Percentiles rank a stretch among this genome's conserved stretches.
Evolutionary conservation across 2,888 invertebrate species (phyloP).

Genomic region (Cerceris ruficornis): DNA sequence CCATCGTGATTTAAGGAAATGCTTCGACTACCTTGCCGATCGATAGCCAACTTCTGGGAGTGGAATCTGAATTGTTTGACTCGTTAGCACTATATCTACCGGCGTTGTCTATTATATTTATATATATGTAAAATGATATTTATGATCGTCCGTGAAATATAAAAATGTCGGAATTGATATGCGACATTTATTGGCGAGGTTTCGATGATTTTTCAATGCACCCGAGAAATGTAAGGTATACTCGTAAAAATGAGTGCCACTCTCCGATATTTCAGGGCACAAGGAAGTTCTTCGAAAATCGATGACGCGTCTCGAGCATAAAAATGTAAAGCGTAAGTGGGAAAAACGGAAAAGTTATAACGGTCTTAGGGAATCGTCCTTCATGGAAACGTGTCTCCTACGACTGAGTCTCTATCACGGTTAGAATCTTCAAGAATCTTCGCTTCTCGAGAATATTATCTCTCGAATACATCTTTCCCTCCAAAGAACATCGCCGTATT

Average conservation of each 20-base stretch:
- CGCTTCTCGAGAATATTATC: conserved; percentile 19
- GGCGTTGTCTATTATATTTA: no score
- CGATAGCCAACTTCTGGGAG: no score
- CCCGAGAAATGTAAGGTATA: not conserved
- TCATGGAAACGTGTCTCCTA: conserved; percentile 68
- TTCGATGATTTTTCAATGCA: no score
- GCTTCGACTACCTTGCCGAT: not conserved
- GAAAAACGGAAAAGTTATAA: conserved; percentile 66
- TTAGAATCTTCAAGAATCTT: conserved; percentile 28
- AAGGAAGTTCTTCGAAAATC: not conserved
- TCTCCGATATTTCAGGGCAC: no score
- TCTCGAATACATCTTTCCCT: conserved; percentile 10
- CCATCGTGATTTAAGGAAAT: not conserved
- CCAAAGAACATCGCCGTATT: conserved; percentile 12
- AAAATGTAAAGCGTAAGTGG: conserved; percentile 8
- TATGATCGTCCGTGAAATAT: no score
- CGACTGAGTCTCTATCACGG: conserved; percentile 46
- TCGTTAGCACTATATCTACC: no score
- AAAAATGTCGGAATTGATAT: no score
- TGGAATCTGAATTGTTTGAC: no score
- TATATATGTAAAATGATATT: no score
- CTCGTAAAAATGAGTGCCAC: not conserved
- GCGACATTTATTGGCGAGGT: no score
- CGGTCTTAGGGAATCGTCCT: conserved; percentile 66
- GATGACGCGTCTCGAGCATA: not conserved